Evolutionary conservation across 2,888 invertebrate species (phyloP).

Genomic region (Drepanosiphum platanoidis): DNA sequence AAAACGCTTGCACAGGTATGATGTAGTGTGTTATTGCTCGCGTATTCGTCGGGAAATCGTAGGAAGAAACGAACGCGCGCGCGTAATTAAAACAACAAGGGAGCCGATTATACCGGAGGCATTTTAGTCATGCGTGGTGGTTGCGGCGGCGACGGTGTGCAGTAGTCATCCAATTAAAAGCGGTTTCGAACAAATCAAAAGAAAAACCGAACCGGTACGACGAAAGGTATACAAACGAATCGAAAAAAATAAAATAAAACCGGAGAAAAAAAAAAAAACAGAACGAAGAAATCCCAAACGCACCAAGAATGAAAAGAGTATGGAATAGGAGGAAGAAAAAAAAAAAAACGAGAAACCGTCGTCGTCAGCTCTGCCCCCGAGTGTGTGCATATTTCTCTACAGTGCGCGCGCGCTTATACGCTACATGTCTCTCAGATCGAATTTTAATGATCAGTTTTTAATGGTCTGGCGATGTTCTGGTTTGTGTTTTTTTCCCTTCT

Average conservation of each 20-base stretch:
- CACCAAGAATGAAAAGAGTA: constrained; percentile 7
- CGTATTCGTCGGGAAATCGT: background rate
- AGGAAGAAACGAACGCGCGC: constrained; percentile 36
- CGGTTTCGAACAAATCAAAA: constrained; percentile 58
- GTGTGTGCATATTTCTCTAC: constrained; percentile 55
- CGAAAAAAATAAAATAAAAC: constrained; percentile 3
- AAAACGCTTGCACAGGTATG: no score
- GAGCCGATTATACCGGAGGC: constrained; percentile 48
- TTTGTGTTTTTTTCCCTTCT: constrained; percentile 37
- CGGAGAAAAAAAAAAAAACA: background rate
- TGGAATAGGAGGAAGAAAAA: background rate
- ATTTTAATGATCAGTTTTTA: constrained; percentile 62
- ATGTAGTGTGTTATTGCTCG: background rate
- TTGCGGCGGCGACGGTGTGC: constrained; percentile 17
- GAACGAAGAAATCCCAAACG: constrained; percentile 50
- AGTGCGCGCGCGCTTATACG: background rate
- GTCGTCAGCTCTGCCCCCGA: constrained; percentile 48
- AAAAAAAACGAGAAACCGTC: constrained; percentile 41
- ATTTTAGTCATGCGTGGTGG: no score
- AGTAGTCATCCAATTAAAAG: constrained; percentile 61
- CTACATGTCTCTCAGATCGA: constrained; percentile 49
- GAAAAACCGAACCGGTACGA: constrained; percentile 55
- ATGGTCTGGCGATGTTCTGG: constrained; percentile 60
- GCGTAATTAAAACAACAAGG: constrained; percentile 59
- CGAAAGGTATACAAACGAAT: constrained; percentile 25